phyloP scores from a whole-genome alignment of 2,113 vertebrate genomes.

The Penelope pileata region DNA sequence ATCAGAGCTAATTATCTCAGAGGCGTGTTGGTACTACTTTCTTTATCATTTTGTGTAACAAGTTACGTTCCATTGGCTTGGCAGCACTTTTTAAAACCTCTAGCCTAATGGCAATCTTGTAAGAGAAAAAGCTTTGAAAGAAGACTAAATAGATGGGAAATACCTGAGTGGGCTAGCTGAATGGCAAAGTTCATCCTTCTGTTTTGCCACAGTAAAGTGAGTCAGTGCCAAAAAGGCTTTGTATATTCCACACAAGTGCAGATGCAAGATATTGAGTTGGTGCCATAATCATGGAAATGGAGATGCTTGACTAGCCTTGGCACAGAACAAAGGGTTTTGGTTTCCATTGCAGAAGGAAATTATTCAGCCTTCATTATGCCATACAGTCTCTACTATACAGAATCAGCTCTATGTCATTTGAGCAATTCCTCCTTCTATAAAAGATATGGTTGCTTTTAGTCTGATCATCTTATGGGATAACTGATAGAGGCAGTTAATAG shows the following conservation, averaged over 20 bases:
- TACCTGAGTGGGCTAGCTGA: neutral
- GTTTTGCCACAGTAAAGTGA: neutral
- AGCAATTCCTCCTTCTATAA: neutral
- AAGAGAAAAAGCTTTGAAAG: conserved; percentile 20
- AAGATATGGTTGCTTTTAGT: neutral
- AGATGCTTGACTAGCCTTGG: neutral
- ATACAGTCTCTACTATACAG: neutral
- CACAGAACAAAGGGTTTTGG: neutral
- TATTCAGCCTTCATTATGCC: neutral
- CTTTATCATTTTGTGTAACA: conserved; percentile 35
- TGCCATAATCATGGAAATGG: neutral
- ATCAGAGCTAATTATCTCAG: conserved; percentile 40
- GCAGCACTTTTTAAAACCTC: conserved; percentile 3
- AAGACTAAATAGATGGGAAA: neutral
- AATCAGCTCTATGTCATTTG: neutral
- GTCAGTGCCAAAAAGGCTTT: neutral
- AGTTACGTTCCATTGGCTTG: conserved; percentile 36
- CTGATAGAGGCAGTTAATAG: neutral
- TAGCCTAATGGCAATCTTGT: conserved; percentile 1
- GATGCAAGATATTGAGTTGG: neutral
- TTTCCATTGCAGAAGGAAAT: conserved; percentile 13
- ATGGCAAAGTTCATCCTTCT: neutral
- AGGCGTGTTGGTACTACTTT: conserved; percentile 20
- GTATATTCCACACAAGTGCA: neutral
- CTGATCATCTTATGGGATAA: neutral